Conservation (phyloP, 2,888 invertebrate genomes). For the Pimpla rufipes region DNA sequence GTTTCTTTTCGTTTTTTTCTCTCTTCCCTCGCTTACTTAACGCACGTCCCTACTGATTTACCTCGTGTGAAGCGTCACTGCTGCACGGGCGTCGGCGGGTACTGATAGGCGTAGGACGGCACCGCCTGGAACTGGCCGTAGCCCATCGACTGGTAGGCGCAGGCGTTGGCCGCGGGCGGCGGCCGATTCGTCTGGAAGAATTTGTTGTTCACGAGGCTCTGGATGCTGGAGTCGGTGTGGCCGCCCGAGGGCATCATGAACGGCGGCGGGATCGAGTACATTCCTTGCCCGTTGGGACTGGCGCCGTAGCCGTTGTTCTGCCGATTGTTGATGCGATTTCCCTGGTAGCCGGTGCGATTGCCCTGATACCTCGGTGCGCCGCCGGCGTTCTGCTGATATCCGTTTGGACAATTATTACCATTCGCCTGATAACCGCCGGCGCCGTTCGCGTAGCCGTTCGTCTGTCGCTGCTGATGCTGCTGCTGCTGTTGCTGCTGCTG, state of each 20-base stretch:
- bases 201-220: constrained; percentile 88
- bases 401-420: constrained; percentile 8
- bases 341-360: constrained; percentile 79
- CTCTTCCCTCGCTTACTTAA: constrained; percentile 61
- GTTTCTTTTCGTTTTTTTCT: constrained; percentile 43
- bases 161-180: constrained; percentile 87
- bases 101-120: constrained; percentile 89
- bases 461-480: constrained; percentile 83
- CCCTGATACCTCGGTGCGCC: constrained; percentile 79
- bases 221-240: constrained; percentile 86
- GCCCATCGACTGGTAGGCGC: constrained; percentile 88
- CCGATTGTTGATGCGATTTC: constrained; percentile 78
- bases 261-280: constrained; percentile 85
- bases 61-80: constrained; percentile 87
- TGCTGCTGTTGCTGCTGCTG: constrained; percentile 87
- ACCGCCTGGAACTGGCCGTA: constrained; percentile 91
- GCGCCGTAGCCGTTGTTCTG: constrained; percentile 74
- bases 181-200: constrained; percentile 90
- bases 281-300: constrained; percentile 79
- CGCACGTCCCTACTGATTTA: constrained; percentile 68
- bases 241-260: constrained; percentile 86
- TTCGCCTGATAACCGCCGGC: neutral
- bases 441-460: constrained; percentile 80
- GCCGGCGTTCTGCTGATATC: constrained; percentile 71
- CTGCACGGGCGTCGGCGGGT: constrained; percentile 90